Evolutionary conservation across 2,888 invertebrate species (phyloP), one percentile per base, ranked within the genome.

Genomic region (Liodrosophila aerea): DNA sequence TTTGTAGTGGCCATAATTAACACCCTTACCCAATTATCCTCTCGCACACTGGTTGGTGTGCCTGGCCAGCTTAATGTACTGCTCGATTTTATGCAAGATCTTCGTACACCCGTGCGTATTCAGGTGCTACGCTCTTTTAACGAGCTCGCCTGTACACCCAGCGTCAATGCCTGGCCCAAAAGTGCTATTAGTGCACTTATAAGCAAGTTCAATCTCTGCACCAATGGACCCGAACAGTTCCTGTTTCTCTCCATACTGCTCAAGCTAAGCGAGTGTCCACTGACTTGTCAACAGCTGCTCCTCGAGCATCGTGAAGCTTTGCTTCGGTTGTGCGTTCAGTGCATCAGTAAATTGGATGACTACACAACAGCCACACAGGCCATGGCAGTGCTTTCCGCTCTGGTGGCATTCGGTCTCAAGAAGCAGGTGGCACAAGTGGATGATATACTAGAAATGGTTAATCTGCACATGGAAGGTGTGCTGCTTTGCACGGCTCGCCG

Each of bases 1-100:
- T 95, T 96, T 88, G 94, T 96, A 0, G 91, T 94, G 2, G 95
- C 96, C 1, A 97, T 96, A 36, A 91, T 98, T 34, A 94, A 95
- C 72, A 96, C 98, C 0, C 92, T 98, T 52, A 97, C 97, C 0
- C 95, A 96, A 64, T 92, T 98, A 7, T 96, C 98, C 0, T 94
- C 95, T 1, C 94, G 96, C 40, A 97, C 97, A 0, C 92, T 98
- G 8, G 95, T 97, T 0, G 96, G 97, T 89, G 95, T 98, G 36
- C 96, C 97, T 0, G 94, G 95, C 81, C 98, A 98, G 91, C 78
- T 95, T 50, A 88, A 87, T 51, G 91, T 96, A 37, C 89, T 96
- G 7, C 88, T 96, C 4, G 91, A 92, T 11, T 94, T 94, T 87
- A 89, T 96, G 44, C 91, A 92, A 64, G 96, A 96, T 90, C 92